These are phyloP conservation scores for Carassius gibelio DNA, from an alignment of 2,113 vertebrate genomes.

Conservation along the genomic window DNA sequence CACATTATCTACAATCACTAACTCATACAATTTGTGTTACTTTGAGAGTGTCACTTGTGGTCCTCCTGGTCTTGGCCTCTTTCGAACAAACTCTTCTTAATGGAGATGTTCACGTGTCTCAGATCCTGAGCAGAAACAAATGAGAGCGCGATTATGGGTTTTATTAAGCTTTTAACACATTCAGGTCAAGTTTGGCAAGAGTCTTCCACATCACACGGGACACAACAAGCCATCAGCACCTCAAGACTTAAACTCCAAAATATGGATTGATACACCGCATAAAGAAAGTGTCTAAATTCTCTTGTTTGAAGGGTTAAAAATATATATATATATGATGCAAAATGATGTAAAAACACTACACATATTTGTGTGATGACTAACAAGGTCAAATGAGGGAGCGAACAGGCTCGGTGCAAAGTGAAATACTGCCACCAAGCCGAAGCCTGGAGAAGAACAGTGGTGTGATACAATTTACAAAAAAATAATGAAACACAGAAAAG, in stretches of 20 bases:
- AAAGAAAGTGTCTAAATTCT: too few species aligned
- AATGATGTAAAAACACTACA: too few species aligned
- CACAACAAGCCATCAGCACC: too few species aligned
- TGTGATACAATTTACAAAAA: too few species aligned
- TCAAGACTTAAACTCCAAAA: too few species aligned
- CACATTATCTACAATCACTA: too few species aligned
- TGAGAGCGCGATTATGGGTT: not conserved
- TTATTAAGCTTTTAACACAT: not conserved
- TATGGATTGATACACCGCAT: too few species aligned
- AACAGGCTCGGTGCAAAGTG: not conserved
- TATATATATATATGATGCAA: too few species aligned
- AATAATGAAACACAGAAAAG: too few species aligned
- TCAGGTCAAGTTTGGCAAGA: not conserved
- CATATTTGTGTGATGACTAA: slow-evolving; percentile 17
- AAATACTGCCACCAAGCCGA: slow-evolving; percentile 23
- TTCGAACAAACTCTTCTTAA: slow-evolving; percentile 76
- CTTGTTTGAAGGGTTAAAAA: too few species aligned
- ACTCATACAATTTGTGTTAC: too few species aligned
- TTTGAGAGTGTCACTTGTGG: slow-evolving; percentile 20
- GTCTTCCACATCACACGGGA: too few species aligned
- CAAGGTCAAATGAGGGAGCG: not conserved
- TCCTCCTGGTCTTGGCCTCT: slow-evolving; percentile 58
- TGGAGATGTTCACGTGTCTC: slow-evolving; percentile 73
- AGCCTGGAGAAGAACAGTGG: not conserved
- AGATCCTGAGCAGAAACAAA: slow-evolving; percentile 70